Base-by-base conservation (phyloP, 2,888 invertebrate species). In the Pyrrhia umbra region DNA sequence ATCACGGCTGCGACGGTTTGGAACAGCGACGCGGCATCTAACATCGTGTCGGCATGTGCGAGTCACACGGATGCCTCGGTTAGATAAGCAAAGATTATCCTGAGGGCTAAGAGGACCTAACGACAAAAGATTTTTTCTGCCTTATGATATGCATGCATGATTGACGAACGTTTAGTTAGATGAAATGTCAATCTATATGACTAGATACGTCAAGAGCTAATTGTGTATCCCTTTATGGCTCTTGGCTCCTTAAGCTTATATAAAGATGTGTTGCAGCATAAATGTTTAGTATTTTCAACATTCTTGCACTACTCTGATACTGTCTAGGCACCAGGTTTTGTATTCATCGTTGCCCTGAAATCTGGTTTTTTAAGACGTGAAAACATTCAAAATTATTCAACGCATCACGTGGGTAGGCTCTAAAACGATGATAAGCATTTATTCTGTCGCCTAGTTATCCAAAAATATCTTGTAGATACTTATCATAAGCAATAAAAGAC, bases 71-170 rank as follows among this genome's bases (percentile, higher is more conserved):
- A 92, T 92, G 90, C 86, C 87, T 91, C 80, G 78, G 76, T 87
- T 87, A 90, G 93, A 94, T 93, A 93, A 69, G 90, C 78, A 71
- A 63, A 77, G 86, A 88, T 89, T 87, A 81, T 82, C 75, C 79
- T n/a, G 23, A 59, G n/a, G 51, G 47, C 23, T 23, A 47, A 25
- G 9, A 23, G 54, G 34, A n/a, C 34, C 0, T 27, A 25, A n/a
- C 10, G 15, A 40, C 2, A 10, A 43, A 15, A 27, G 3, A 45
- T n/a, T 25, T 27, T 51, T 58, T 20, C 23, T 43, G 9, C 8
- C 18, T 67, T 18, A 25, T 18, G 3, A 34, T 39, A 21, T n/a
- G 5, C 6, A 54, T 8, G 23, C n/a, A 2, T 15, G n/a, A 9
- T 25, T 25, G 1, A 51, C 1, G 9, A 40, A 37, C 10, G 2